Conservation (phyloP, 2,888 invertebrate genomes). For the Caenorhabditis sp. region DNA sequence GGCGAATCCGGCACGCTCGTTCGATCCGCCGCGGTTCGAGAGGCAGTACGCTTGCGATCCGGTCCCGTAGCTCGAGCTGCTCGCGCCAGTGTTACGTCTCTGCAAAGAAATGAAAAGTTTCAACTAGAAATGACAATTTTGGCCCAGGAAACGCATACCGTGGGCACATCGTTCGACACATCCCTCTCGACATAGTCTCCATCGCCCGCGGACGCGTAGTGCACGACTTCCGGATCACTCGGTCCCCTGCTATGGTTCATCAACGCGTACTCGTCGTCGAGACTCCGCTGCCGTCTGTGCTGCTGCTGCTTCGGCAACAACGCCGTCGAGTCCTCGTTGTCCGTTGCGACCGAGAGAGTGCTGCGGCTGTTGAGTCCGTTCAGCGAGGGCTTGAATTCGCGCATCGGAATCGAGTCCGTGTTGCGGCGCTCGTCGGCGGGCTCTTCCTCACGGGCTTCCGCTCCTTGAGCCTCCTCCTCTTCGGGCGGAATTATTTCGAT, state of each 20-base stretch:
- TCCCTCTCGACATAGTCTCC: constrained; percentile 46
- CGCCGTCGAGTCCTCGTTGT: not conserved
- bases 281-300: constrained; percentile 1
- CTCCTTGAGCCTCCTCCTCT: too few relatives aligned
- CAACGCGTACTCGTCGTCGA: constrained; percentile 42
- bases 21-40: constrained; percentile 30
- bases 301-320: not conserved
- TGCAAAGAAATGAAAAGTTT: not conserved
- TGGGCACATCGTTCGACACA: constrained; percentile 28
- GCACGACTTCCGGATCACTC: constrained; percentile 9
- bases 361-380: constrained; percentile 2
- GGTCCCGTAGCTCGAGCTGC: constrained; percentile 16
- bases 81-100: constrained; percentile 33
- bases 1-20: constrained; percentile 30
- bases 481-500: not conserved
- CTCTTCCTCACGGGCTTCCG: too few relatives aligned
- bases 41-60: constrained; percentile 34
- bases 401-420: constrained; percentile 46
- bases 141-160: constrained; percentile 3
- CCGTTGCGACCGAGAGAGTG: constrained; percentile 13
- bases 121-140: too few relatives aligned
- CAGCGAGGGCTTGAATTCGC: constrained; percentile 11
- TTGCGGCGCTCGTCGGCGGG: not conserved
- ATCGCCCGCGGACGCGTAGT: constrained; percentile 11
- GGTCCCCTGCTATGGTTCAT: constrained; percentile 26